Conservation (phyloP, 2,797 vertebrate genomes). For the Sebastes dallii region DNA sequence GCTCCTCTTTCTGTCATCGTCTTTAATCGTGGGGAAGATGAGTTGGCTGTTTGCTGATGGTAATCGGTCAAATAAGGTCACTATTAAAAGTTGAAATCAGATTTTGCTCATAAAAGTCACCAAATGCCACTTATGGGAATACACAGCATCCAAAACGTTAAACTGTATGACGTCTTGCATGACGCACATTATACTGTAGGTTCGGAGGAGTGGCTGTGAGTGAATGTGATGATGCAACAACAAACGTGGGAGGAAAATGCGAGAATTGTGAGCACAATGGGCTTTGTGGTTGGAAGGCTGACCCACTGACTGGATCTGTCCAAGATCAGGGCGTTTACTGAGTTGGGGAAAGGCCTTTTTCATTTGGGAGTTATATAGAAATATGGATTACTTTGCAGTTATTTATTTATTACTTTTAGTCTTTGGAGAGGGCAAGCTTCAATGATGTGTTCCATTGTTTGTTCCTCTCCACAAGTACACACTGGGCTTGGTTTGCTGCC, state of each 20-base stretch:
- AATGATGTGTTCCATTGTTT: neutral
- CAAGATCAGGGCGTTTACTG: constrained; percentile 19
- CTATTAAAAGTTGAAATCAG: neutral
- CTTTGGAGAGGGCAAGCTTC: neutral
- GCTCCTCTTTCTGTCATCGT: neutral
- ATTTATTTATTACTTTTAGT: neutral
- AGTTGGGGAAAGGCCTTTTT: neutral
- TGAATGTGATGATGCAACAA: constrained; percentile 19
- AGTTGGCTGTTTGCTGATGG: neutral
- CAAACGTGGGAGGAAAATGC: constrained; percentile 21
- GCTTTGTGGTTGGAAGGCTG: constrained; percentile 14
- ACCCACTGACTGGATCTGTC: constrained; percentile 11
- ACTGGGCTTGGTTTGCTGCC: neutral
- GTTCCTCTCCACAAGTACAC: neutral
- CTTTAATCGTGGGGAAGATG: neutral
- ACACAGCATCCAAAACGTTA: neutral
- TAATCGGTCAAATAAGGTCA: neutral
- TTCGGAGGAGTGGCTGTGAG: constrained; percentile 11
- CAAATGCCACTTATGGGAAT: neutral
- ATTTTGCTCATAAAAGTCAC: neutral
- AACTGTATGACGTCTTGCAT: constrained; percentile 4
- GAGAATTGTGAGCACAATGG: constrained; percentile 43
- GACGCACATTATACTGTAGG: neutral
- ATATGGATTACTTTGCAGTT: neutral
- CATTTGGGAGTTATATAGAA: neutral